Percentiles rank a stretch among this genome's conserved stretches.
These are phyloP conservation scores for Drosophila quinaria DNA, from an alignment of 2,888 invertebrate species.

Conservation along the genomic window DNA sequence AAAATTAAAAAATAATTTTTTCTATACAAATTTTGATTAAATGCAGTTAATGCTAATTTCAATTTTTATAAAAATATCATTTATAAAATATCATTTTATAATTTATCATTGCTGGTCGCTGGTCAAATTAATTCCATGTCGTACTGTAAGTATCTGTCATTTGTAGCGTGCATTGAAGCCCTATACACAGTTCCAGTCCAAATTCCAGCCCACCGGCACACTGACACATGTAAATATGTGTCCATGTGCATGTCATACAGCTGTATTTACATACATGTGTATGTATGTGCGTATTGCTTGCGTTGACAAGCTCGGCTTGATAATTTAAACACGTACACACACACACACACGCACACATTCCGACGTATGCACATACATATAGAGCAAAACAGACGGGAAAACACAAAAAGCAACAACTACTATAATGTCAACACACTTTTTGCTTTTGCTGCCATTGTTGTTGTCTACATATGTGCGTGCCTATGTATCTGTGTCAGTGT, in stretches of 20 bases:
- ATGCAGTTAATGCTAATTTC: no score
- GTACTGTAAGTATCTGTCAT: constrained; percentile 31
- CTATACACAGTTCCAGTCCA: constrained; percentile 57
- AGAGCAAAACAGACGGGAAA: constrained; percentile 75
- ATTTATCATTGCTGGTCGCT: not conserved
- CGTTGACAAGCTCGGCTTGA: constrained; percentile 76
- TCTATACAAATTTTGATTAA: no score
- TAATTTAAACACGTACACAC: constrained; percentile 75
- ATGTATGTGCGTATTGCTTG: constrained; percentile 64
- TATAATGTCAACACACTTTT: constrained; percentile 78
- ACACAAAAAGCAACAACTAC: constrained; percentile 42
- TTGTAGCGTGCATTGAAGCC: constrained; percentile 54
- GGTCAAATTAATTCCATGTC: not conserved
- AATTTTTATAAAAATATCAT: no score
- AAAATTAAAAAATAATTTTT: no score
- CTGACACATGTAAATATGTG: constrained; percentile 26
- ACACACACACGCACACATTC: constrained; percentile 18
- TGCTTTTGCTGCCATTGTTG: constrained; percentile 45
- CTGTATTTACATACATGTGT: constrained; percentile 20
- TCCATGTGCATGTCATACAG: constrained; percentile 28
- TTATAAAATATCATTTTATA: no score
- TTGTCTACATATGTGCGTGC: constrained; percentile 38
- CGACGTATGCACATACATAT: constrained; percentile 49
- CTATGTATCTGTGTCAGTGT: constrained; percentile 48
- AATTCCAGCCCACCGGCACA: constrained; percentile 51